phyloP scores from a whole-genome alignment of 2,888 invertebrate genomes.

The Apodemia zela region DNA sequence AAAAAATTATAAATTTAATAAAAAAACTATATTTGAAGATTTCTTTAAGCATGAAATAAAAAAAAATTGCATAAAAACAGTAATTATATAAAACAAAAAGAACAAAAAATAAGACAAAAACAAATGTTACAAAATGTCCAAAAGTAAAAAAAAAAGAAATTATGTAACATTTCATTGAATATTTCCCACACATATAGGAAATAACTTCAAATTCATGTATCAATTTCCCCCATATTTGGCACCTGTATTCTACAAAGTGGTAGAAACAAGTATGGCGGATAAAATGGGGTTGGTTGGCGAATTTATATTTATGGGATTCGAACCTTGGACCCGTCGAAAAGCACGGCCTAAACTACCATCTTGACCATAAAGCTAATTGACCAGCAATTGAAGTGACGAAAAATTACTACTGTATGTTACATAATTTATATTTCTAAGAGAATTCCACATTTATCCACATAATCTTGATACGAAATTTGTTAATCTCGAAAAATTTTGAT shows the following conservation, averaged over 20 bases:
- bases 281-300: slow-evolving; percentile 53
- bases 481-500: too few relatives aligned
- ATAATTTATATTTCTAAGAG: too few relatives aligned
- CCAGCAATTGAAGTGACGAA: slow-evolving; percentile 27
- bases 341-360: slow-evolving; percentile 32
- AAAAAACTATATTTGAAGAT: too few relatives aligned
- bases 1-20: too few relatives aligned
- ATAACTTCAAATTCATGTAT: slow-evolving; percentile 61
- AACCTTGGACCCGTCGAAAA: slow-evolving; percentile 43
- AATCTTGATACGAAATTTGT: too few relatives aligned
- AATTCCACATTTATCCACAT: too few relatives aligned
- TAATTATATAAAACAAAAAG: not conserved
- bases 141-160: slow-evolving; percentile 24
- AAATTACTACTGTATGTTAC: slow-evolving; percentile 9
- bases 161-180: slow-evolving; percentile 60
- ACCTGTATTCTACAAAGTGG: slow-evolving; percentile 62
- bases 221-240: slow-evolving; percentile 65
- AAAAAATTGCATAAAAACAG: not conserved
- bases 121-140: not conserved
- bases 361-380: not conserved
- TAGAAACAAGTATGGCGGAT: slow-evolving; percentile 73
- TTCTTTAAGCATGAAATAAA: too few relatives aligned
- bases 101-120: slow-evolving; percentile 18
- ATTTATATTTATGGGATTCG: slow-evolving; percentile 39
- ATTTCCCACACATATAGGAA: slow-evolving; percentile 39